Percentiles rank a stretch among this genome's conserved stretches.
Evolutionary conservation across 1,140 invertebrate species (phyloP).

Genomic region (Caerostris darwini): DNA sequence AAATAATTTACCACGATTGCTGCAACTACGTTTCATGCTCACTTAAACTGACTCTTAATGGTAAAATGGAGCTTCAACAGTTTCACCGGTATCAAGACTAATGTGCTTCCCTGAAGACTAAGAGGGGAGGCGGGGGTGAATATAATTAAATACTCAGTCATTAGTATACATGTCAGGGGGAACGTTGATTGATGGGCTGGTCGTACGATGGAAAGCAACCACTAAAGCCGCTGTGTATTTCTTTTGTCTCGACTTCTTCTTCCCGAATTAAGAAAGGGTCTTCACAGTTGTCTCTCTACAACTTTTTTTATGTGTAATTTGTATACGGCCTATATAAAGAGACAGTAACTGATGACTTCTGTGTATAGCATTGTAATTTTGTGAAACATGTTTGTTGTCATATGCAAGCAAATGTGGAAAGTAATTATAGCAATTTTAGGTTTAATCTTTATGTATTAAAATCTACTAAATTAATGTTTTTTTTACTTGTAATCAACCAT

Average conservation of each 20-base stretch:
- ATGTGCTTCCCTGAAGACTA: constrained; percentile 72
- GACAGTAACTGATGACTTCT: neutral
- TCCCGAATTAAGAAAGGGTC: neutral
- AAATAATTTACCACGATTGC: constrained; percentile 74
- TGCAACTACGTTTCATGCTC: constrained; percentile 75
- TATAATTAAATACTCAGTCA: constrained; percentile 77
- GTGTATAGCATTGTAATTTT: neutral
- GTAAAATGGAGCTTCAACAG: constrained; percentile 75
- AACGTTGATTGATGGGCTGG: constrained; percentile 42
- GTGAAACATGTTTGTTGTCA: neutral
- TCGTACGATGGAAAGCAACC: neutral
- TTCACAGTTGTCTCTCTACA: too few species aligned
- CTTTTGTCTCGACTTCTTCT: neutral
- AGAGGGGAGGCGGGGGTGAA: constrained; percentile 56
- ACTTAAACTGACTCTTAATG: constrained; percentile 75
- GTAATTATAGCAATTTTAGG: too few species aligned
- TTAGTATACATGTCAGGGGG: constrained; percentile 71
- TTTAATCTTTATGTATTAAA: too few species aligned
- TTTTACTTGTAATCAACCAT: too few species aligned
- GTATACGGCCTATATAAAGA: neutral
- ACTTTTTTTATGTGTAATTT: constrained; percentile 3
- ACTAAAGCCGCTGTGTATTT: neutral
- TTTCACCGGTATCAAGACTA: constrained; percentile 71
- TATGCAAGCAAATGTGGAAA: too few species aligned
- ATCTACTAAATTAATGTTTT: too few species aligned